Conservation (phyloP, 2,113 vertebrate species). For the Microcebus murinus region DNA sequence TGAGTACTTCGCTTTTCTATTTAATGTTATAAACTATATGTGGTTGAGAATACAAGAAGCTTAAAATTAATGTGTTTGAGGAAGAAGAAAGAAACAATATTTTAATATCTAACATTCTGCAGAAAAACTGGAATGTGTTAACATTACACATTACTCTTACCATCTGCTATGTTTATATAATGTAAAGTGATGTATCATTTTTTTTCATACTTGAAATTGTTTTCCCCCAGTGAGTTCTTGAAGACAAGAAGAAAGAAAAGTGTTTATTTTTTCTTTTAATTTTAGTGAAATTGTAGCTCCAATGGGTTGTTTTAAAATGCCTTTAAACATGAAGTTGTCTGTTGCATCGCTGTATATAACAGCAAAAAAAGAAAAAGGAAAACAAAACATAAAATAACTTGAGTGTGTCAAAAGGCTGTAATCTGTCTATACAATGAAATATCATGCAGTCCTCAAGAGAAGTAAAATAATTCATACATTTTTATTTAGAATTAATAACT, state of each 20-base stretch:
- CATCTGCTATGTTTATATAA: conserved; percentile 64
- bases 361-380: background rate
- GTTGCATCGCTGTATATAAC: background rate
- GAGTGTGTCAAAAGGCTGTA: background rate
- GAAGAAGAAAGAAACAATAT: background rate
- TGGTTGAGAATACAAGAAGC: conserved; percentile 30
- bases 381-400: background rate
- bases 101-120: conserved; percentile 50
- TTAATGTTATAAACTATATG: conserved; percentile 27
- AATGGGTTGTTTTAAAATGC: background rate
- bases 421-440: background rate
- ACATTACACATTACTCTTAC: conserved; percentile 43
- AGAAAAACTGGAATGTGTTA: conserved; percentile 44
- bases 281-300: background rate
- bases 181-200: background rate
- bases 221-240: background rate
- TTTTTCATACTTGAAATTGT: conserved; percentile 33
- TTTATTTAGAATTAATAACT: background rate
- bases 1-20: conserved; percentile 15
- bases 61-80: conserved; percentile 56
- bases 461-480: background rate
- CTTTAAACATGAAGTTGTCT: background rate
- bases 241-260: background rate
- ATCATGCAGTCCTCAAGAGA: background rate
- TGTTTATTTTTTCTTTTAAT: background rate